Evolutionary conservation across 2,113 vertebrate species (phyloP).

Genomic region (Rhynchomys soricoides): DNA sequence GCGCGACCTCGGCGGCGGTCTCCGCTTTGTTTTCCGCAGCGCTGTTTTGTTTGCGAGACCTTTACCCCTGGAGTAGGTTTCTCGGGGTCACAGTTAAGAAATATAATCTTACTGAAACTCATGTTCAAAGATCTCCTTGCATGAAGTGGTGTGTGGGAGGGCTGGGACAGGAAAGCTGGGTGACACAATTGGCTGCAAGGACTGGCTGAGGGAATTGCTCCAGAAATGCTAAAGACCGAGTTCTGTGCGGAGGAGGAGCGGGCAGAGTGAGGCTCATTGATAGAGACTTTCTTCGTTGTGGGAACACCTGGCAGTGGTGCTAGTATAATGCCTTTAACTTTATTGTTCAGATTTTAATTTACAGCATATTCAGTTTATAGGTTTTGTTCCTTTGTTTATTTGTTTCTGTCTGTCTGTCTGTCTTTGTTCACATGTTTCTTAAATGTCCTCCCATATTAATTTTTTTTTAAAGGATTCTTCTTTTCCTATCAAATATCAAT

Average conservation of each 20-base stretch:
- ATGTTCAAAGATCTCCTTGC: not conserved
- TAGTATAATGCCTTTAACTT: not conserved
- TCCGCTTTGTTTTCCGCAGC: not conserved
- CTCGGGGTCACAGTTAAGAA: not conserved
- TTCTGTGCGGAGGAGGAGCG: no score
- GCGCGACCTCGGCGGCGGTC: fast-evolving
- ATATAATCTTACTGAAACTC: not conserved
- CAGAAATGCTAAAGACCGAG: not conserved
- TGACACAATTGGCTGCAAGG: not conserved
- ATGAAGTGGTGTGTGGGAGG: not conserved
- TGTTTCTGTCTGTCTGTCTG: not conserved
- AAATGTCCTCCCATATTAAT: not conserved
- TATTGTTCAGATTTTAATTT: slow-evolving; percentile 20
- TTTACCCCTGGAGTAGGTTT: not conserved
- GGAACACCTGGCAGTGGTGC: not conserved
- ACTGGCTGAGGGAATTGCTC: not conserved
- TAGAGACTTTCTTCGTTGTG: not conserved
- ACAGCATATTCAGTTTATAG: not conserved
- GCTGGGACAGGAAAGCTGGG: not conserved
- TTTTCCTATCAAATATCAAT: not conserved
- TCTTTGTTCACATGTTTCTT: not conserved
- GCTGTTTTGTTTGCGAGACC: not conserved
- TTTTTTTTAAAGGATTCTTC: not conserved
- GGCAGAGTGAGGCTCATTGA: not conserved
- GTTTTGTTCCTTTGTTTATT: not conserved